phyloP scores from a whole-genome alignment of 1,140 invertebrate species.

The Heterodera schachtii region DNA sequence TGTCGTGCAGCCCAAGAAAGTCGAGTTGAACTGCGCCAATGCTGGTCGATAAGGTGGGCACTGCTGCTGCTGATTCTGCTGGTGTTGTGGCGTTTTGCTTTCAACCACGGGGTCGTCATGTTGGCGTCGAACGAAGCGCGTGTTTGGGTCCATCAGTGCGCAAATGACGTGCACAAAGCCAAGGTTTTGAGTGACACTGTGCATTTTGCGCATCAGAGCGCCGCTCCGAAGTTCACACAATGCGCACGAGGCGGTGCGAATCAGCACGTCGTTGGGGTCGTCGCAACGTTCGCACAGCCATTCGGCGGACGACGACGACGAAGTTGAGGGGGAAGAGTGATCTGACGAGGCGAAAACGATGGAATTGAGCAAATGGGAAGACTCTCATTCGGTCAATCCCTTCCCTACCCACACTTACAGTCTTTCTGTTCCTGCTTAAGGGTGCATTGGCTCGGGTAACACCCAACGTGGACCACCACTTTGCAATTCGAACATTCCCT shows the following conservation, averaged over 20 bases:
- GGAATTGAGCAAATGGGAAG: no score
- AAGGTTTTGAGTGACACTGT: neutral
- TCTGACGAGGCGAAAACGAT: neutral
- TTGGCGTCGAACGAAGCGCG: conserved; percentile 17
- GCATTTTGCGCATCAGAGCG: conserved; percentile 29
- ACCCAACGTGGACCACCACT: conserved; percentile 35
- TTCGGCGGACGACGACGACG: neutral
- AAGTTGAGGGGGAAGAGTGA: neutral
- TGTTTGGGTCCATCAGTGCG: conserved; percentile 33
- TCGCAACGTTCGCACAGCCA: conserved; percentile 37
- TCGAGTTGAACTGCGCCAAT: no score
- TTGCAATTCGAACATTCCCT: conserved; percentile 38
- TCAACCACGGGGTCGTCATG: no score
- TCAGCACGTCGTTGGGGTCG: conserved; percentile 31
- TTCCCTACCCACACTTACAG: no score
- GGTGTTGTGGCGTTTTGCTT: no score
- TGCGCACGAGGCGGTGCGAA: conserved; percentile 32
- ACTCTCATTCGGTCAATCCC: no score
- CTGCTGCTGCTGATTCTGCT: no score
- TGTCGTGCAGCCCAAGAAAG: no score
- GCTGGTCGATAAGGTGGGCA: no score
- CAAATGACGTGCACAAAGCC: conserved; percentile 44
- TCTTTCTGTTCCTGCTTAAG: neutral
- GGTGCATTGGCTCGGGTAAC: conserved; percentile 22
- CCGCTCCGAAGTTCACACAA: conserved; percentile 41